Evolutionary conservation across 1,140 invertebrate species (phyloP).

Genomic region (Macrocentrus cingulum): DNA sequence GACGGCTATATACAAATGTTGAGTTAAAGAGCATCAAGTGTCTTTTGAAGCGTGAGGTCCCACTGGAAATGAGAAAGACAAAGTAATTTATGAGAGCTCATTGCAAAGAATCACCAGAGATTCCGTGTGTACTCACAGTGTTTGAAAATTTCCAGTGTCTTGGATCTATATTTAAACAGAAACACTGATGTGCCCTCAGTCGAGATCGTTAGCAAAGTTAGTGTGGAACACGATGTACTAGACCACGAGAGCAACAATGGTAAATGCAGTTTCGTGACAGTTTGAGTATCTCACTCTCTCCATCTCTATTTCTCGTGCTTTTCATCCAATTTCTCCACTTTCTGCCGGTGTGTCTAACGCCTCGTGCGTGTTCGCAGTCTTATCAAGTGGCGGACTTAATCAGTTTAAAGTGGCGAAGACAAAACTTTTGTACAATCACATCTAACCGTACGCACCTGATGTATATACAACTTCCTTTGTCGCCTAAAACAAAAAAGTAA

Average conservation of each 20-base stretch:
- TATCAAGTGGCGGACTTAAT: constrained; percentile 9
- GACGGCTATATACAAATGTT: too few relatives aligned
- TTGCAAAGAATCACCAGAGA: too few relatives aligned
- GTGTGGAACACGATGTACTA: constrained; percentile 24
- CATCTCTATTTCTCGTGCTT: neutral
- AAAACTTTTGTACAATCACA: constrained; percentile 1
- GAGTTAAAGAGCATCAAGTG: too few relatives aligned
- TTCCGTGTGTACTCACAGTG: neutral
- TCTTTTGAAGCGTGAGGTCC: too few relatives aligned
- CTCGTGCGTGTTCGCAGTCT: constrained; percentile 10
- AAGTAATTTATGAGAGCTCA: too few relatives aligned
- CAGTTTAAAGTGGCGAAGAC: too few relatives aligned
- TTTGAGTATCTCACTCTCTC: constrained; percentile 24
- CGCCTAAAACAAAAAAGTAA: neutral
- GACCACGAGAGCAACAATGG: constrained; percentile 35
- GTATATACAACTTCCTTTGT: constrained; percentile 6
- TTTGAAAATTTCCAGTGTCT: neutral
- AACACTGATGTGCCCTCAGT: neutral
- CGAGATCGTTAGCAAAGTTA: constrained; percentile 40
- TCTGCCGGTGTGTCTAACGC: neutral
- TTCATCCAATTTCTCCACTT: constrained; percentile 1
- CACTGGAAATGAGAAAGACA: too few relatives aligned
- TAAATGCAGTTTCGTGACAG: constrained; percentile 42
- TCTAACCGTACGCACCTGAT: neutral
- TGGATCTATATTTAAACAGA: neutral